A percentile compares a stretch with the other conserved stretches of the same genome.
Evolutionary conservation across 2,888 invertebrate genomes (phyloP).

Genomic region (Agrochola litura): DNA sequence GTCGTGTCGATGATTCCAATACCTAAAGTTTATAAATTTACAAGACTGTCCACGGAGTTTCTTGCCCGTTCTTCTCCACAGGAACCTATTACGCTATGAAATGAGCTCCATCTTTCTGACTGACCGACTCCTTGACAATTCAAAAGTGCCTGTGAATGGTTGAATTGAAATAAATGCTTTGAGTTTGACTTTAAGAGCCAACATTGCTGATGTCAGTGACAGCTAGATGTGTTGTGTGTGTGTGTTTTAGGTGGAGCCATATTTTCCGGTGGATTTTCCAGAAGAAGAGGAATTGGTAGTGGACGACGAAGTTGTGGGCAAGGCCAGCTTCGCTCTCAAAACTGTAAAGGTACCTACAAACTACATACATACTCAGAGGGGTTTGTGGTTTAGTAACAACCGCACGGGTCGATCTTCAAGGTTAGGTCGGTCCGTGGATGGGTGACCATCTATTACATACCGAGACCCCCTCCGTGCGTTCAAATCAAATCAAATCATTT

Average conservation of each 20-base stretch:
- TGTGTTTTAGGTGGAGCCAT: constrained; percentile 68
- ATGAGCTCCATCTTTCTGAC: neutral
- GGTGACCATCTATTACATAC: neutral
- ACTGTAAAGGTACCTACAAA: constrained; percentile 83
- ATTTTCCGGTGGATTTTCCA: constrained; percentile 74
- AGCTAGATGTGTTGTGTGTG: neutral
- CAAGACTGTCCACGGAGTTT: too few species aligned
- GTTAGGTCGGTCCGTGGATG: neutral
- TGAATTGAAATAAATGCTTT: neutral
- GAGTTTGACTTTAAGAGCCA: neutral
- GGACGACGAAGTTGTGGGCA: constrained; percentile 77
- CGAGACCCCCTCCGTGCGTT: neutral
- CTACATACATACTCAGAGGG: neutral
- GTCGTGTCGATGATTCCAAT: neutral
- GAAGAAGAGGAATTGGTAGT: constrained; percentile 74
- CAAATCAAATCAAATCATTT: too few species aligned
- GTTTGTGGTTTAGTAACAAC: neutral
- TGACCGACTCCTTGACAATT: neutral
- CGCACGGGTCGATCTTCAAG: neutral
- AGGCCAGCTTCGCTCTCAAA: constrained; percentile 86
- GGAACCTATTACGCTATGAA: neutral
- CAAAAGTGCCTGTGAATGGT: neutral
- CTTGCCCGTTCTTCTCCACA: neutral
- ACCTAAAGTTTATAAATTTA: neutral
- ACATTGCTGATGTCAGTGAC: too few species aligned